These are phyloP conservation scores for Elanoides forficatus DNA, from an alignment of 2,113 vertebrate species.

Conservation along the genomic window DNA sequence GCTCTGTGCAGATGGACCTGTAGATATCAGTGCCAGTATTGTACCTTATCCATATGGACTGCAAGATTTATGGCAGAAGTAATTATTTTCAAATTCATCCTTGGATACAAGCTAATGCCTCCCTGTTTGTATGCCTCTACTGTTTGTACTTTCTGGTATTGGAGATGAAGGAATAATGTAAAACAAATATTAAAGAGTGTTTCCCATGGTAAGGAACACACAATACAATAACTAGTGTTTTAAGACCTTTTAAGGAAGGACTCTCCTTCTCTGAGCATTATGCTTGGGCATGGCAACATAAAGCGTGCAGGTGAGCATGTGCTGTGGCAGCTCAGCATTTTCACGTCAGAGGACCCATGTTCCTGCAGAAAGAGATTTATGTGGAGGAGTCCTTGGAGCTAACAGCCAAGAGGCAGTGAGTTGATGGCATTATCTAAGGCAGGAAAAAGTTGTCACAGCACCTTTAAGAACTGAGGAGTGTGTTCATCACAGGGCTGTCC, in stretches of 20 bases:
- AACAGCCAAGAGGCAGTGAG: background rate
- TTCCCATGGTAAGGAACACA: background rate
- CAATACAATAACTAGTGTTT: background rate
- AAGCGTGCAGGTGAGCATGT: background rate
- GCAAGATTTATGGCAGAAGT: constrained; percentile 50
- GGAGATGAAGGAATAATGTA: background rate
- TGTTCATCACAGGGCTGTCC: background rate
- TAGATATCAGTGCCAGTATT: constrained; percentile 57
- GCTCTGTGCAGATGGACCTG: constrained; percentile 69
- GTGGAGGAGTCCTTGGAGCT: background rate
- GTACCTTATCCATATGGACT: constrained; percentile 67
- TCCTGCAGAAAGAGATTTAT: background rate
- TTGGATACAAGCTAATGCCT: constrained; percentile 12
- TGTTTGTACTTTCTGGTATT: background rate
- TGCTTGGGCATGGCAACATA: background rate
- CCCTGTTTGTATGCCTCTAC: background rate
- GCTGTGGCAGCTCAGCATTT: background rate
- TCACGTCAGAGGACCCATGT: background rate
- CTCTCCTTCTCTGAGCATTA: background rate
- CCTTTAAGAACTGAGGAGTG: background rate
- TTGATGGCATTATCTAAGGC: background rate
- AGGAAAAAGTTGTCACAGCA: background rate
- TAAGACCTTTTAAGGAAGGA: background rate
- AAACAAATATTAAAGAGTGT: background rate
- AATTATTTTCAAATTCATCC: constrained; percentile 48